Evolutionary conservation across 2,888 invertebrate genomes (phyloP).

Genomic region (Xylocampa areola): DNA sequence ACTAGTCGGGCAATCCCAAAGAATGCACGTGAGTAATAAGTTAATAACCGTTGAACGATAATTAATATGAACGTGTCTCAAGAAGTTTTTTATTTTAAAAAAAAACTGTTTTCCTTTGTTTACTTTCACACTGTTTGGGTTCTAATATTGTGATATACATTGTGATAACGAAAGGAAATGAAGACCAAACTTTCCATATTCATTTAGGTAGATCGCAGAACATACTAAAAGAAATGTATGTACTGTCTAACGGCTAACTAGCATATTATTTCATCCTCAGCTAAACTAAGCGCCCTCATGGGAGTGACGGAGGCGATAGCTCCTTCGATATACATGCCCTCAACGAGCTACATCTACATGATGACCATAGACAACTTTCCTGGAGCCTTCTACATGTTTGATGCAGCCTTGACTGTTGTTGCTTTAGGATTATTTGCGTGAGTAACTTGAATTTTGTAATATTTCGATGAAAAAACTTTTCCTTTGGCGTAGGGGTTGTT

Average conservation of each 20-base stretch:
- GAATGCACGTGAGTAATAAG: too few relatives aligned
- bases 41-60: too few relatives aligned
- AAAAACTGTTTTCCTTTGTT: too few relatives aligned
- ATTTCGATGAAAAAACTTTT: too few relatives aligned
- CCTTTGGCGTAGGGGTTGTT: too few relatives aligned
- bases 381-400: constrained; percentile 89
- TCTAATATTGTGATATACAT: too few relatives aligned
- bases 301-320: constrained; percentile 90
- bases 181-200: too few relatives aligned
- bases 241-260: not conserved
- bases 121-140: too few relatives aligned
- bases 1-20: too few relatives aligned
- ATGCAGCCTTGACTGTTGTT: constrained; percentile 81
- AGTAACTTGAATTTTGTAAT: constrained; percentile 56
- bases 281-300: constrained; percentile 87
- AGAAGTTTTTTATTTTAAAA: too few relatives aligned
- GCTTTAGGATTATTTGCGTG: constrained; percentile 84
- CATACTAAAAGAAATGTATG: not conserved
- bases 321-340: constrained; percentile 88
- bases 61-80: too few relatives aligned
- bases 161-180: too few relatives aligned
- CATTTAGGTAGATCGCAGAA: not conserved
- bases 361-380: constrained; percentile 86
- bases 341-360: constrained; percentile 89
- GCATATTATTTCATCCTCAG: constrained; percentile 65